phyloP scores from a whole-genome alignment of 2,797 vertebrate genomes.

The Tauraco hartlaubi region DNA sequence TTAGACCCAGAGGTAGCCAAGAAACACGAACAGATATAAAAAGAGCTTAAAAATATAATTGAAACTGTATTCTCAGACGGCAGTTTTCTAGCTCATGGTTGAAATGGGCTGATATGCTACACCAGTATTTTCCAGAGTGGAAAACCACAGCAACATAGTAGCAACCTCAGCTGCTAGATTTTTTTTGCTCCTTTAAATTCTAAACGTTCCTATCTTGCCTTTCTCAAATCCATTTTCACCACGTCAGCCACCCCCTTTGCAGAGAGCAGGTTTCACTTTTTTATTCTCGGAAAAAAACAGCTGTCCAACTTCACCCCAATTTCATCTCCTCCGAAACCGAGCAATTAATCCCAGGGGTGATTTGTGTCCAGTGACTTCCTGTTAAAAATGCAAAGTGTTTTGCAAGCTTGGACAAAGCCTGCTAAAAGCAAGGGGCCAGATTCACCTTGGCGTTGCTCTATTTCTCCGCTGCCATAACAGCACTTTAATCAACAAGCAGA shows the following conservation, averaged over 20 bases:
- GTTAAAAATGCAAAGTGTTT: conserved; percentile 6
- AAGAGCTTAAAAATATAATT: neutral
- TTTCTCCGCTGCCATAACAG: neutral
- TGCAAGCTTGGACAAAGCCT: neutral
- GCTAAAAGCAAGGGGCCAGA: neutral
- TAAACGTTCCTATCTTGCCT: neutral
- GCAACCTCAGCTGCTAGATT: neutral
- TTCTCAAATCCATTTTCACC: neutral
- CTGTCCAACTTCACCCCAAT: neutral
- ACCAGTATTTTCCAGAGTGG: neutral
- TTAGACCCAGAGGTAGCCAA: neutral
- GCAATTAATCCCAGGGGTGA: neutral
- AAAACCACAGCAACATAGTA: neutral
- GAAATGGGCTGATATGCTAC: neutral
- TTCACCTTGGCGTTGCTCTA: conserved; percentile 38
- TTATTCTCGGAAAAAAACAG: neutral
- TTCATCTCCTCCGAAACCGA: neutral
- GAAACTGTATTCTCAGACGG: neutral
- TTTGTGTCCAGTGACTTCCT: neutral
- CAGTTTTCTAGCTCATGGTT: neutral
- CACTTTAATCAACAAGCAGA: conserved; percentile 62
- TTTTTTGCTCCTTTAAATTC: neutral
- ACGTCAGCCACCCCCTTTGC: neutral
- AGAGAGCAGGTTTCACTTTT: neutral
- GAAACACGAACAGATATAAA: neutral